Percentiles rank a stretch among this genome's conserved stretches.
These are phyloP conservation scores for Lepeophtheirus nordmannii DNA, from an alignment of 2,888 invertebrate genomes.

Conservation along the genomic window DNA sequence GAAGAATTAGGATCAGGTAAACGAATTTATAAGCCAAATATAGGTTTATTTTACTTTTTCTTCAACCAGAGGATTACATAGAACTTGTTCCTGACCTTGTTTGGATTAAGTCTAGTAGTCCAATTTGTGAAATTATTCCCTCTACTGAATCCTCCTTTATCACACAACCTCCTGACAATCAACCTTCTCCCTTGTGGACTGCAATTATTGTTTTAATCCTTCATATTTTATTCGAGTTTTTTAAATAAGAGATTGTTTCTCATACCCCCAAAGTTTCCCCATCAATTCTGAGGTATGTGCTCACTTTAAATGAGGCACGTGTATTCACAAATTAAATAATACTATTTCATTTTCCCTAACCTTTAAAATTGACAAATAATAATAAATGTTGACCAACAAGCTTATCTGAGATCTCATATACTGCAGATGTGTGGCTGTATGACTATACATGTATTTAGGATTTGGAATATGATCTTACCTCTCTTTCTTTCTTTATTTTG, in stretches of 20 bases:
- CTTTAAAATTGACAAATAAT: too few species aligned
- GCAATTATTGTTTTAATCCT: conserved; percentile 8
- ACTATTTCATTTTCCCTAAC: too few species aligned
- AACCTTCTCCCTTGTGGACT: conserved; percentile 9
- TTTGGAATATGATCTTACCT: too few species aligned
- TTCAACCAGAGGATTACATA: background rate
- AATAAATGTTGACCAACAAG: too few species aligned
- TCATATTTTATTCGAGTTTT: conserved; percentile 15
- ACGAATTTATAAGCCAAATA: background rate
- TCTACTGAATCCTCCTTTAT: background rate
- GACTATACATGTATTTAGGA: too few species aligned
- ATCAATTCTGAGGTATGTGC: background rate
- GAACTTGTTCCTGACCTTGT: conserved; percentile 22
- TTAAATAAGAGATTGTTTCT: conserved; percentile 7
- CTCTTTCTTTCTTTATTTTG: too few species aligned
- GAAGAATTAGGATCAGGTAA: conserved; percentile 20
- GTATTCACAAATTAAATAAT: too few species aligned
- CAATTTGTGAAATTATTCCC: background rate
- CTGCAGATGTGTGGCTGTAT: too few species aligned
- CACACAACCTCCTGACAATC: background rate
- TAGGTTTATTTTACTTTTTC: background rate
- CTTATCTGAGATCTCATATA: too few species aligned
- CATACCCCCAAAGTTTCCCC: background rate
- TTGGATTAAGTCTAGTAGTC: background rate
- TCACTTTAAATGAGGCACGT: background rate